Conservation (phyloP, 1,140 invertebrate species). For the Zaprionus camerounensis region DNA sequence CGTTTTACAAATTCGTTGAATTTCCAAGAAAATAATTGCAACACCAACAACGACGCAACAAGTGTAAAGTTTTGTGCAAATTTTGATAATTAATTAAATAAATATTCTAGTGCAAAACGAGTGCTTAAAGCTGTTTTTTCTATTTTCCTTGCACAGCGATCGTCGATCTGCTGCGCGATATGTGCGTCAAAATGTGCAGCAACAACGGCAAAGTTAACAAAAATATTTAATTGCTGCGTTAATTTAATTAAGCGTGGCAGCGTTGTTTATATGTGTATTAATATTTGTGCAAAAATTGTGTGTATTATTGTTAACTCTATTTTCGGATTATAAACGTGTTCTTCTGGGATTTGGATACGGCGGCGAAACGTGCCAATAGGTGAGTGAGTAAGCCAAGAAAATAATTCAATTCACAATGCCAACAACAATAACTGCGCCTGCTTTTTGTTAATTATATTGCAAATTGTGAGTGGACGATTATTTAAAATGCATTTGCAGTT, state of each 20-base stretch:
- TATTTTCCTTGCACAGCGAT: slow-evolving; percentile 43
- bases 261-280: slow-evolving; percentile 24
- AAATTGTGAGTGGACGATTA: slow-evolving; percentile 40
- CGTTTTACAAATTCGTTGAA: slow-evolving; percentile 49
- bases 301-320: slow-evolving; percentile 31
- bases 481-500: slow-evolving; percentile 21
- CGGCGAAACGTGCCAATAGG: slow-evolving; percentile 59
- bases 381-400: slow-evolving; percentile 40
- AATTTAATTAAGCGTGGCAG: slow-evolving; percentile 67
- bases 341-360: slow-evolving; percentile 43
- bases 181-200: slow-evolving; percentile 64
- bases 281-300: slow-evolving; percentile 7
- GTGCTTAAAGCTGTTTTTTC: slow-evolving; percentile 15
- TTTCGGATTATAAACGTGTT: slow-evolving; percentile 40
- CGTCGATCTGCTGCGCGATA: slow-evolving; percentile 58
- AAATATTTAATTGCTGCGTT: slow-evolving; percentile 59
- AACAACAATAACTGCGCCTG: not conserved
- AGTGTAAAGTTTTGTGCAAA: slow-evolving; percentile 45
- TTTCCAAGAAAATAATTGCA: slow-evolving; percentile 54
- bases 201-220: slow-evolving; percentile 56
- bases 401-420: slow-evolving; percentile 4
- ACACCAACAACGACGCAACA: slow-evolving; percentile 49
- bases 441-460: slow-evolving; percentile 49
- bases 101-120: slow-evolving; percentile 19
- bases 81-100: slow-evolving; percentile 1